Evolutionary conservation across 2,888 invertebrate genomes (phyloP).

Genomic region (Torymus texanus): DNA sequence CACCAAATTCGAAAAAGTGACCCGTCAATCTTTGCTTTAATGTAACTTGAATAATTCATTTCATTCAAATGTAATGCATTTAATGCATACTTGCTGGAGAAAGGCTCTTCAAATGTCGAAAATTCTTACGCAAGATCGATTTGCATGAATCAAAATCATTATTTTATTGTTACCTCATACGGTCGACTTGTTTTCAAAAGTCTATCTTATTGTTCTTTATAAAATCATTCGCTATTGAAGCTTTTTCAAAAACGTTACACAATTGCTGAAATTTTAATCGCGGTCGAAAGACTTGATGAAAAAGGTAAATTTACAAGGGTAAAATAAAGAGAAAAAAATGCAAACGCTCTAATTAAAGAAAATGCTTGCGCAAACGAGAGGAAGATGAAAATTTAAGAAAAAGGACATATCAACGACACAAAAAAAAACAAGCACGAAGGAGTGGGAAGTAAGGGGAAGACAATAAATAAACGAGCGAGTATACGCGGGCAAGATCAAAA

Average conservation of each 20-base stretch:
- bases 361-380: no score
- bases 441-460: background rate
- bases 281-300: no score
- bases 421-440: background rate
- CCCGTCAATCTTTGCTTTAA: constrained; percentile 14
- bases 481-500: background rate
- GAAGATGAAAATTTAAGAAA: background rate
- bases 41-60: constrained; percentile 23
- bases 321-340: background rate
- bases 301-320: no score
- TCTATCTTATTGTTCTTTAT: no score
- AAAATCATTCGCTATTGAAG: no score
- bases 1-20: background rate
- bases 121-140: background rate
- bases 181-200: no score
- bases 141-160: background rate
- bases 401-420: constrained; percentile 1
- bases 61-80: background rate
- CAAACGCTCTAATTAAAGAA: no score
- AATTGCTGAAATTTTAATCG: no score
- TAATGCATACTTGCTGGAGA: background rate
- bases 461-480: background rate
- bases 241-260: no score
- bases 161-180: no score
- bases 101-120: background rate